Evolutionary conservation across 2,797 vertebrate genomes (phyloP), one percentile per base, ranked within the genome.

Genomic region (Characodon lateralis): DNA sequence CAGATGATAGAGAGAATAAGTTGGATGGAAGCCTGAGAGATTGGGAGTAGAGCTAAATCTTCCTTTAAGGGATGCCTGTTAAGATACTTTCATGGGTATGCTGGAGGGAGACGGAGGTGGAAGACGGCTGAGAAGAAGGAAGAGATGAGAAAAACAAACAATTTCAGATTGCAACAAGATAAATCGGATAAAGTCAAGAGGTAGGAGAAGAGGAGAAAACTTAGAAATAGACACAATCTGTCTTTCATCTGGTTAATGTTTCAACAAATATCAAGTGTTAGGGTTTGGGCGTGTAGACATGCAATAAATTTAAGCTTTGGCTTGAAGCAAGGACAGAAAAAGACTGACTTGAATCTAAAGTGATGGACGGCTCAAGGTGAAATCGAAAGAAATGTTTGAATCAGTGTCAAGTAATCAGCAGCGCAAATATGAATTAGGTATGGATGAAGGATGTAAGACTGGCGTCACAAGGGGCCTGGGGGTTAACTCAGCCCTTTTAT

Each of bases 41-140:
- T 71, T 86, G 53, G 74, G 76, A 39, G 78, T 86, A 83, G 80
- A 87, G 89, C 85, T 86, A 82, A 81, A 84, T 77, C 76, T 87
- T 81, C 86, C 86, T 92, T 89, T 46, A 77, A 61, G 80, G 83
- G 85, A 78, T 85, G 76, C 86, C 87, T 82, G 88, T 48, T 56
- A 77, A 13, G 73, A 71, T 78, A 65, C 76, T 88, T 87, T 84
- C 82, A 78, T 79, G 88, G 83, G 83, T 85, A 76, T 79, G 75
- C 78, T 78, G 13, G 39, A 81, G 77, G 73, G 76, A 81, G 50
- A 70, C 71, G 65, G 71, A 73, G 61, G 76, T 43, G 26, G 59
- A 70, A 71, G 72, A 83, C 41, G 71, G 59, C 77, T 12, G 58
- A 72, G 71, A 53, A n/a, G 55, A 78, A 31, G 70, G 65, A 48